Base-by-base conservation (phyloP, 1,140 invertebrate genomes). In the Octopus bimaculoides region DNA sequence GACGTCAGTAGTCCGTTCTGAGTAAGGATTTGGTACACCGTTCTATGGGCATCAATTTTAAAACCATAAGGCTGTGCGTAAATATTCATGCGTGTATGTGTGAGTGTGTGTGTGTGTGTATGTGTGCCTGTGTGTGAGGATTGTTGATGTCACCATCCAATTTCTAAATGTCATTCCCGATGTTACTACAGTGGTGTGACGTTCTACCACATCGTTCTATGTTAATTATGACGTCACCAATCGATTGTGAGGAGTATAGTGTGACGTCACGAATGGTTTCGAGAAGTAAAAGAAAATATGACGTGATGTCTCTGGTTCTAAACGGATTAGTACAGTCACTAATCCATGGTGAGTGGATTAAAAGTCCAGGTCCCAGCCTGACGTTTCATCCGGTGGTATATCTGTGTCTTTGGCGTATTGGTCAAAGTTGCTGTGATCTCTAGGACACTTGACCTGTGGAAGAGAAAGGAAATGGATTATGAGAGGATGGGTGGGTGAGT, bases 341-440 rank as follows among this genome's bases (percentile, higher is more conserved):
- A 20, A 69, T 69, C 26, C 6, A 69, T 69, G 26, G 8, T 9
- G 5, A 53, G 5, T 20, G n/a, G n/a, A 66, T 84, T 83, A 91
- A 83, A 91, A 91, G 78, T 89, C 88, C 54, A 84, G 81, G 82
- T 91, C 90, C 90, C 90, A 91, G 26, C 89, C 89, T 12, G 88
- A 88, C 14, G 86, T 79, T 55, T 91, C 90, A 81, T 91, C 90
- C 9, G 88, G 84, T 17, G 89, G 89, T 8, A 88, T 82, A 10
- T 88, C 88, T 12, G 87, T 82, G 75, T 89, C 89, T 73, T 86
- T 85, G 8, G 90, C 88, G 83, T 89, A 91, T 56, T 84, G 83
- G 82, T 91, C 90, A 82, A 91, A 91, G 82, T 91, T 90, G 76
- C 83, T 86, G 74, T 84, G 87, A 81, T 91, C 90, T 26, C 85